phyloP scores from a whole-genome alignment of 2,113 vertebrate species.

The Phalacrocorax pelagicus region DNA sequence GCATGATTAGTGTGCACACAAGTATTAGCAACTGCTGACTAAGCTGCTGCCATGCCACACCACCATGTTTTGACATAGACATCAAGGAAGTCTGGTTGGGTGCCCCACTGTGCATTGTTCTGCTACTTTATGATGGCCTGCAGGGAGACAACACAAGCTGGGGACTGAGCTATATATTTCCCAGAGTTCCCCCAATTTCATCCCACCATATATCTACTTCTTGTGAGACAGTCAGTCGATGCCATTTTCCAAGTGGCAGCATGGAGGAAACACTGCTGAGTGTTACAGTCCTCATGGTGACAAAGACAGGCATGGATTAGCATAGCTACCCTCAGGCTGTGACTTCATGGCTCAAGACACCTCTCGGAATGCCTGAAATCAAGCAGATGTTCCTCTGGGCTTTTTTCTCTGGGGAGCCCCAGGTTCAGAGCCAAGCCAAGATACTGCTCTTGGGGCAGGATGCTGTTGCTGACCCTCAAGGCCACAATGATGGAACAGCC shows the following conservation, averaged over 20 bases:
- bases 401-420: not conserved
- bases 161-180: not conserved
- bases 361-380: not conserved
- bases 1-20: not conserved
- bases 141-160: not conserved
- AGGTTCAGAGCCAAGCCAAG: not conserved
- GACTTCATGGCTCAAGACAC: not conserved
- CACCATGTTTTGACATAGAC: accelerated
- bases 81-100: not conserved
- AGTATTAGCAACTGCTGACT: not conserved
- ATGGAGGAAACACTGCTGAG: not conserved
- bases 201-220: too few species aligned
- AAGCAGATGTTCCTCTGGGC: not conserved
- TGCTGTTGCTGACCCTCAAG: not conserved
- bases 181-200: not conserved
- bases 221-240: not conserved
- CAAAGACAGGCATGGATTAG: not conserved
- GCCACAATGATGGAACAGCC: not conserved
- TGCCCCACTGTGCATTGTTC: not conserved
- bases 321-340: not conserved
- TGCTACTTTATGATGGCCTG: not conserved
- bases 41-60: not conserved
- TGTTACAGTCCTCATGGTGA: not conserved
- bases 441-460: not conserved
- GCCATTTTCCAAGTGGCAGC: not conserved